phyloP scores from a whole-genome alignment of 2,113 vertebrate genomes.

The Pedionomus torquatus region DNA sequence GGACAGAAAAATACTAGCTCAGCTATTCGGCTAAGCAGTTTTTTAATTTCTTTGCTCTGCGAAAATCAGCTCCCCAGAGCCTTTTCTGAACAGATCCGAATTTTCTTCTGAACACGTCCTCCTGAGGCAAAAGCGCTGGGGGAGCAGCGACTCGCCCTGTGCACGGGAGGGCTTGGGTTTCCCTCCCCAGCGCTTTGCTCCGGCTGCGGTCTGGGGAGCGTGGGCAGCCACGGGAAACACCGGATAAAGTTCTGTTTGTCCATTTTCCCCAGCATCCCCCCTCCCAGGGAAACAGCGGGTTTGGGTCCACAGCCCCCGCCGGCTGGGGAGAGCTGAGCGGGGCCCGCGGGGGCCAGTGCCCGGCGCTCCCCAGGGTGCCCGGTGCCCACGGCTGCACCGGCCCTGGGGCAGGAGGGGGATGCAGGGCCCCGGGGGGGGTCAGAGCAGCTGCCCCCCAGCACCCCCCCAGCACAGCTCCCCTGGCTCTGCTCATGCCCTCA shows the following conservation, averaged over 20 bases:
- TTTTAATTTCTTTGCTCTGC: conserved; percentile 35
- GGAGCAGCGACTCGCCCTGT: neutral
- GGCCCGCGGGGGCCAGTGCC: neutral
- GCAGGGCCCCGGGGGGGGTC: fast-evolving
- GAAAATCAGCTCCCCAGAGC: neutral
- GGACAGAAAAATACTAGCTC: conserved; percentile 43
- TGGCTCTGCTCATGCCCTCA: neutral
- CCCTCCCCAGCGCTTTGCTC: neutral
- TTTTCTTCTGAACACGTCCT: neutral
- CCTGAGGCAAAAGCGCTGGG: neutral
- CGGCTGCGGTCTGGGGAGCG: fast-evolving
- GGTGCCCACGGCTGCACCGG: fast-evolving
- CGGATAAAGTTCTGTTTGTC: fast-evolving
- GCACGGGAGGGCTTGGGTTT: neutral
- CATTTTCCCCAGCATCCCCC: neutral
- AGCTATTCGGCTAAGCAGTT: conserved; percentile 31
- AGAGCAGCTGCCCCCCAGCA: neutral
- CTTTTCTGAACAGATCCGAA: neutral
- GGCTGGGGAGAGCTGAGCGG: fast-evolving
- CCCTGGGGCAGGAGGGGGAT: fast-evolving
- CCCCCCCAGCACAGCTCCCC: neutral
- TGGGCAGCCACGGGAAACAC: neutral
- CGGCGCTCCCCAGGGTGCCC: neutral
- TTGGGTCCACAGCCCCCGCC: neutral
- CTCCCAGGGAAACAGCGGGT: fast-evolving